phyloP scores from a whole-genome alignment of 2,113 vertebrate species.

The Catharus minimus region DNA sequence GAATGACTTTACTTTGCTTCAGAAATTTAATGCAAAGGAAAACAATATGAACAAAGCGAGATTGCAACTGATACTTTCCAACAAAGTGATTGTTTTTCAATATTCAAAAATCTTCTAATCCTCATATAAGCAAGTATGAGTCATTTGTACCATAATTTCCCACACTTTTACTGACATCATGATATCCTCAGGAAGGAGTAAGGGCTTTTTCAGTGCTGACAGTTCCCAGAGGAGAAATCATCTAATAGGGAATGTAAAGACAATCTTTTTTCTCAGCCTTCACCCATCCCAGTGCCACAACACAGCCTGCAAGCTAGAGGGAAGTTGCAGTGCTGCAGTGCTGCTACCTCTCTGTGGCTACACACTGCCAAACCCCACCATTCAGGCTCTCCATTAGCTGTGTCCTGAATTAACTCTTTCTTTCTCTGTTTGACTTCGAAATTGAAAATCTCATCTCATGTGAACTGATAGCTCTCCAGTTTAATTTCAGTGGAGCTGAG shows the following conservation, averaged over 20 bases:
- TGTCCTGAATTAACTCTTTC: not conserved
- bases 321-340: not conserved
- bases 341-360: not conserved
- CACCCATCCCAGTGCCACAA: too few species aligned
- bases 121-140: not conserved
- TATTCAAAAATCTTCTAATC: not conserved
- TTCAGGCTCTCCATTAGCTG: not conserved
- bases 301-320: not conserved
- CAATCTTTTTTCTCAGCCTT: not conserved
- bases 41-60: not conserved
- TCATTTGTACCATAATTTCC: not conserved
- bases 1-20: not conserved
- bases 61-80: not conserved
- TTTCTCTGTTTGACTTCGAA: not conserved
- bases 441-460: not conserved
- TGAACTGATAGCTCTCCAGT: not conserved
- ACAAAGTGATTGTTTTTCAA: not conserved
- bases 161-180: not conserved
- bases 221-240: not conserved
- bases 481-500: not conserved
- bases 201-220: not conserved
- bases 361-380: accelerated
- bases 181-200: not conserved
- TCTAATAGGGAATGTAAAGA: not conserved
- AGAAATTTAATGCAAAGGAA: not conserved